These are phyloP conservation scores for Neotoxoptera formosana DNA, from an alignment of 1,140 invertebrate genomes.

Conservation along the genomic window DNA sequence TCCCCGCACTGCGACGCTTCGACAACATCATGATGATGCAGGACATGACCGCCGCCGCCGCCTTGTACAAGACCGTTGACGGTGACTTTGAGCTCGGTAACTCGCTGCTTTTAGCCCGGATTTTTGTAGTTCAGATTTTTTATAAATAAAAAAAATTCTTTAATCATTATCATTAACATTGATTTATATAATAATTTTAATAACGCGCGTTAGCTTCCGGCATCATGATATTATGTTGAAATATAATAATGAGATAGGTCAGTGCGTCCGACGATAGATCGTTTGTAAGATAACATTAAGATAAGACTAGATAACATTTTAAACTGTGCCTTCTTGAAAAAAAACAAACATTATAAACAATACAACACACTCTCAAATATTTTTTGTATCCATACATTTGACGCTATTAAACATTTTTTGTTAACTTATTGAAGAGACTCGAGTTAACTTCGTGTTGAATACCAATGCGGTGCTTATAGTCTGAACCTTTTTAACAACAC, in stretches of 20 bases:
- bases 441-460: not conserved
- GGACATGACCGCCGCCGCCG: not conserved
- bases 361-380: too few relatives aligned
- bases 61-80: conserved; percentile 1
- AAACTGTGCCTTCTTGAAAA: not conserved
- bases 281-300: not conserved
- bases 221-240: not conserved
- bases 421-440: not conserved
- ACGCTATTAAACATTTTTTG: not conserved
- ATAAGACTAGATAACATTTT: not conserved
- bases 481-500: not conserved
- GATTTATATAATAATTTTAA: not conserved
- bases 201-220: not conserved
- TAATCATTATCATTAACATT: not conserved
- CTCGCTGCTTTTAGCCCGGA: not conserved
- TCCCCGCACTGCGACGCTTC: conserved; percentile 27
- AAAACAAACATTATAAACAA: not conserved
- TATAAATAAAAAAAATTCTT: not conserved
- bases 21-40: conserved; percentile 20
- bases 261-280: too few relatives aligned
- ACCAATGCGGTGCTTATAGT: not conserved
- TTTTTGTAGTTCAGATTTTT: not conserved
- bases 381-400: not conserved
- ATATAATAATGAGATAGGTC: not conserved
- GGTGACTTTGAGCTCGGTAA: conserved; percentile 49